Percentiles rank a stretch among this genome's conserved stretches.
Evolutionary conservation across 2,113 vertebrate genomes (phyloP).

Genomic region (Pelmatolapia mariae): DNA sequence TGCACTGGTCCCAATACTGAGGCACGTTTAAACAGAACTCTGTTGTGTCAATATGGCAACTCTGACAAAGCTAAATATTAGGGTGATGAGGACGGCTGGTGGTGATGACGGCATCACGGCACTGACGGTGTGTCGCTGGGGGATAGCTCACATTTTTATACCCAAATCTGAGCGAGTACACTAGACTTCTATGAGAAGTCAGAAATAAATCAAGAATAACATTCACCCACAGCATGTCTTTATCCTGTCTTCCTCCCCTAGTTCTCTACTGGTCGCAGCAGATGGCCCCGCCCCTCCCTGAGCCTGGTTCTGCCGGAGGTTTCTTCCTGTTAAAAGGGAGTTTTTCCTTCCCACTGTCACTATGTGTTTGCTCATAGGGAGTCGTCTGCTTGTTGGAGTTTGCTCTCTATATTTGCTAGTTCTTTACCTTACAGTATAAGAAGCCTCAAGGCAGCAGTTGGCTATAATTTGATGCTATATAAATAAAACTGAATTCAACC

Average conservation of each 20-base stretch:
- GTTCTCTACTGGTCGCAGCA: accelerated
- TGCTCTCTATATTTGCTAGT: accelerated
- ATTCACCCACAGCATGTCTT: neutral
- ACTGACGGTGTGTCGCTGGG: accelerated
- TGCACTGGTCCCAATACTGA: neutral
- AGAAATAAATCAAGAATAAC: neutral
- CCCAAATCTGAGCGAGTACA: neutral
- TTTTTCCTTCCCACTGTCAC: neutral
- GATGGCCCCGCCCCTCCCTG: neutral
- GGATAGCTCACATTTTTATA: neutral
- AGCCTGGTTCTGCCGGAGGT: accelerated
- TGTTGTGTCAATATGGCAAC: neutral
- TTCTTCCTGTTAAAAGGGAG: neutral
- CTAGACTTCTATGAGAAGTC: neutral
- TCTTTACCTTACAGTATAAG: neutral
- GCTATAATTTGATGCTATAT: no score
- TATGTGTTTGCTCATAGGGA: neutral
- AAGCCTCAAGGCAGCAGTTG: neutral
- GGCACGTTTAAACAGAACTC: neutral
- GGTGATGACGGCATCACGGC: neutral
- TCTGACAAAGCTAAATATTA: neutral
- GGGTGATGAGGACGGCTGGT: accelerated
- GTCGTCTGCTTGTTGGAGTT: neutral
- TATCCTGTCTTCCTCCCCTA: accelerated
- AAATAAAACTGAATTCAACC: neutral